Percentiles rank a stretch among this genome's conserved stretches.
These are phyloP conservation scores for Pachliopta kotzebuea DNA, from an alignment of 2,888 invertebrate genomes.

Conservation along the genomic window DNA sequence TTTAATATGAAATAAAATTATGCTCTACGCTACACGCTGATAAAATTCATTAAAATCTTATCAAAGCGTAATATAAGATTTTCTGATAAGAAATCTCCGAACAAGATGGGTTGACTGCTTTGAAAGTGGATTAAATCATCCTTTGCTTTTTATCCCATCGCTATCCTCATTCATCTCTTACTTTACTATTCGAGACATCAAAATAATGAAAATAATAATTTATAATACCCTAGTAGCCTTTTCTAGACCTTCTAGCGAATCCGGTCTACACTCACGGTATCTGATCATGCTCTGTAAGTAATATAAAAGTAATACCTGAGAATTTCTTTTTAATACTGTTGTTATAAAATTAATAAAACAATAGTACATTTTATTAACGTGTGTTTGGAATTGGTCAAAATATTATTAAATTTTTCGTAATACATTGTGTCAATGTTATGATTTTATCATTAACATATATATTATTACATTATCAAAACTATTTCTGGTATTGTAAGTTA, in stretches of 20 bases:
- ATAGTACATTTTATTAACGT: neutral
- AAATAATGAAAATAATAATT: no score
- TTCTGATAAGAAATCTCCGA: neutral
- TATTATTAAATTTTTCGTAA: constrained; percentile 14
- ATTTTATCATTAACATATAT: neutral
- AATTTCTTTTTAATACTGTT: no score
- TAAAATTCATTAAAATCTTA: neutral
- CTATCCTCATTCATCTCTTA: no score
- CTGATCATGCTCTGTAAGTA: no score
- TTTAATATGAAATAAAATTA: neutral
- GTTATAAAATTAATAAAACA: no score
- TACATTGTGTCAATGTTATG: constrained; percentile 11
- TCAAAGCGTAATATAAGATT: neutral
- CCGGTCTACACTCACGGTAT: no score
- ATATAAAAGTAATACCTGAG: no score
- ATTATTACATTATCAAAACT: constrained; percentile 3
- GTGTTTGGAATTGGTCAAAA: neutral
- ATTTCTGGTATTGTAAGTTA: constrained; percentile 22
- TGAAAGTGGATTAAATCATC: neutral
- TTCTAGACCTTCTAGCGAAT: no score
- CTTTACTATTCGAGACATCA: no score
- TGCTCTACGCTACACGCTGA: neutral
- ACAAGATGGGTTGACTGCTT: neutral
- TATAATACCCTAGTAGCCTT: no score
- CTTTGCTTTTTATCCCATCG: no score